These are phyloP conservation scores for Cathartes aura DNA, from an alignment of 2,113 vertebrate species.

Conservation along the genomic window DNA sequence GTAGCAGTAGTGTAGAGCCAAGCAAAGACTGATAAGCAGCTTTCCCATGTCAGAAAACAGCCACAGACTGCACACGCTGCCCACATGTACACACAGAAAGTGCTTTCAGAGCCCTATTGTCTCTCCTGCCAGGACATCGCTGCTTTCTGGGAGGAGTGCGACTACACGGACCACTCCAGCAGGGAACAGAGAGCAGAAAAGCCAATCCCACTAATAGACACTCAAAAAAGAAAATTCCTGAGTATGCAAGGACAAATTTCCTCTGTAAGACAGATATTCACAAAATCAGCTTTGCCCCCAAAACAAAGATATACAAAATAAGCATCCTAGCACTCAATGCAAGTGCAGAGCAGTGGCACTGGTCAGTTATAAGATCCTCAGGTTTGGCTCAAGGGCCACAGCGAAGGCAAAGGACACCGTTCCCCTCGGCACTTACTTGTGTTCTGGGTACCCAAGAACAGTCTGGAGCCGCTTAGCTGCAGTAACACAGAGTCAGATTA, in stretches of 20 bases:
- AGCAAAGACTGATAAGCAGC: neutral
- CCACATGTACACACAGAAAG: neutral
- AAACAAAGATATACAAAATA: neutral
- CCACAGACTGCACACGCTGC: neutral
- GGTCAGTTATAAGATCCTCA: neutral
- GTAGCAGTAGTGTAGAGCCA: neutral
- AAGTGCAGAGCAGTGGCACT: neutral
- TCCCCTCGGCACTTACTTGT: accelerated
- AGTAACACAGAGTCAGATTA: neutral
- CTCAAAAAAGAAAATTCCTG: neutral
- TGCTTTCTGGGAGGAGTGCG: neutral
- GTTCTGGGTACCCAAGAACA: neutral
- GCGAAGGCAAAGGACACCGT: neutral
- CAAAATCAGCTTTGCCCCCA: neutral
- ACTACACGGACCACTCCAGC: neutral
- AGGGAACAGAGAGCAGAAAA: neutral
- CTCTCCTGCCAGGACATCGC: neutral
- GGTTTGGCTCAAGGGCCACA: neutral
- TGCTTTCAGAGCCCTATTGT: neutral
- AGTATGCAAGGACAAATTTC: neutral
- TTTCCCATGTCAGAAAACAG: neutral
- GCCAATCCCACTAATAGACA: neutral
- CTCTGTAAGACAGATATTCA: neutral
- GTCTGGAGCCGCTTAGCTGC: neutral
- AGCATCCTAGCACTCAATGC: neutral